These are phyloP conservation scores for Atta texana DNA, from an alignment of 1,140 invertebrate species.

Conservation along the genomic window DNA sequence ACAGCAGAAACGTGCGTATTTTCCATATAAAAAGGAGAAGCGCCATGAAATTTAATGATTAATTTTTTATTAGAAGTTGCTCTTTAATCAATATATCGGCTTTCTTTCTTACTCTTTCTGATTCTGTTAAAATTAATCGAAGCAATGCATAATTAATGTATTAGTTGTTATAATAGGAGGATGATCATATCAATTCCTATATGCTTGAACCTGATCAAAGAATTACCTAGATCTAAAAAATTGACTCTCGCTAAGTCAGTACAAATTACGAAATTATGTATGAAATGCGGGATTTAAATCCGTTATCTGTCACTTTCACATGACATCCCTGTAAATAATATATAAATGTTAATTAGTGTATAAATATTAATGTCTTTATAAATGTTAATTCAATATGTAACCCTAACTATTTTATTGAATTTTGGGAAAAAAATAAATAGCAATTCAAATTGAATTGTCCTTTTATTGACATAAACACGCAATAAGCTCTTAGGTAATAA, in stretches of 20 bases:
- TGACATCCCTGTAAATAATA: background rate
- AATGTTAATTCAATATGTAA: background rate
- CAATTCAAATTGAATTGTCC: background rate
- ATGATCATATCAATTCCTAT: too few species aligned
- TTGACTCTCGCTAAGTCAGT: too few species aligned
- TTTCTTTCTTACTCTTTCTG: background rate
- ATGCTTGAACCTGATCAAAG: too few species aligned
- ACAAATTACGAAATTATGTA: too few species aligned
- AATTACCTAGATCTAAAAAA: too few species aligned
- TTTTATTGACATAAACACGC: background rate
- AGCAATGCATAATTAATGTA: background rate
- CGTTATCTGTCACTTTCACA: too few species aligned
- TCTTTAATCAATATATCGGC: background rate
- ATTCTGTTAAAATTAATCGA: background rate
- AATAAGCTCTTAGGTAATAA: background rate
- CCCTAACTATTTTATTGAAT: background rate
- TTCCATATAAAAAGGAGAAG: background rate
- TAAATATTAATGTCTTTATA: background rate
- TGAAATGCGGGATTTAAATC: too few species aligned
- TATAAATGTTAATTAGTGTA: too few species aligned
- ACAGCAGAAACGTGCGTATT: background rate
- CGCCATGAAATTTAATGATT: background rate
- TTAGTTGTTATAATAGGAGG: too few species aligned
- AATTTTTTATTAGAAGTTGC: background rate
- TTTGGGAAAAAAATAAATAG: background rate